Base-by-base conservation (phyloP, 2,888 invertebrate genomes). In the Tortrix viridana region DNA sequence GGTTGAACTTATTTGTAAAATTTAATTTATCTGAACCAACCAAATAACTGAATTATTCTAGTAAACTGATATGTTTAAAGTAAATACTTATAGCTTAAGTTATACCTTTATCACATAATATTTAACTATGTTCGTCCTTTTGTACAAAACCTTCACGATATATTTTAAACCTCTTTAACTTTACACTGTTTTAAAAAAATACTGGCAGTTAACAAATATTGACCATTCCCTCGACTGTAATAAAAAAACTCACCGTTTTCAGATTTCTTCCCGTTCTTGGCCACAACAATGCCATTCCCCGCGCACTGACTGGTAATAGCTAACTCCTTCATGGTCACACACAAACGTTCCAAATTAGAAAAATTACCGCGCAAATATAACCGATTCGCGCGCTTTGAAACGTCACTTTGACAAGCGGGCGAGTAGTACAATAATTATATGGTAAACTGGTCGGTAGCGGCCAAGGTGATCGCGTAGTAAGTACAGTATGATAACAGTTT, bases 341-440 rank as follows among this genome's bases (percentile, higher is more conserved):
- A 67, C 64, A 71, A 69, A 55, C 62, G 66, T 65, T 65, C 66
- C 68, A 47, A 60, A 58, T 64, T 59, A 26, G 20, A 67, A 67
- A 70, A 69, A 69, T 41, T 26, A 71, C 32, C 68, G 67, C 69
- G 69, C 60, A 69, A 48, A n/a, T 67, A 60, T 60, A 63, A 62
- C 66, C 64, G 67, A 70, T 87, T 85, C 82, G 84, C 89, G 89
- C 86, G 81, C 76, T 85, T 83, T 81, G 68, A 77, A 80, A 87
- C 84, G 89, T 89, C 89, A 89, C 87, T 88, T 85, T 87, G 86
- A 86, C 86, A 86, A 75, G 68, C 69, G 70, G 68, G 47, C 57
- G 43, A 57, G 46, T 44, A 38, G 7, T 46, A 52, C 50, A 62
- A 50, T 46, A 56, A 50, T 61, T 56, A 52, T 38, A 26, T 50